These are phyloP conservation scores for Azorinus chamasolen DNA, from an alignment of 2,888 invertebrate species.

Conservation along the genomic window DNA sequence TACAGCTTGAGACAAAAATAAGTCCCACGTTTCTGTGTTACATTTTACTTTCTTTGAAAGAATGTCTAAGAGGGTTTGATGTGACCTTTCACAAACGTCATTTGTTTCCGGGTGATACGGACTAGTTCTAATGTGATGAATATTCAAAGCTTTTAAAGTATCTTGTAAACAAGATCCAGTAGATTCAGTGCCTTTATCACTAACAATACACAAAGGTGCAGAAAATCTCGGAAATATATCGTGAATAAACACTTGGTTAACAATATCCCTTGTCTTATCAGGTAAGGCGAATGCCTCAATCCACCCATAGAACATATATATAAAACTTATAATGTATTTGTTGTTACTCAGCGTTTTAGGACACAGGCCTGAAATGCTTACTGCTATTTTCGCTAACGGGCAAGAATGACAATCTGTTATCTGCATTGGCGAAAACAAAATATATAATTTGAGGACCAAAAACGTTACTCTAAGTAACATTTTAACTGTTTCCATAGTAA, in stretches of 20 bases:
- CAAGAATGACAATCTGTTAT: too few species aligned
- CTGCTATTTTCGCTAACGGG: too few species aligned
- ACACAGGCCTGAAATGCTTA: too few species aligned
- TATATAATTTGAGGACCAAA: too few species aligned
- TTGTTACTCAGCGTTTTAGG: slow-evolving; percentile 24
- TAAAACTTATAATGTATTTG: slow-evolving; percentile 40
- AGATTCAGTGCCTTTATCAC: slow-evolving; percentile 25
- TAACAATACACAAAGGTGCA: slow-evolving; percentile 26
- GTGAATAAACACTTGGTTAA: slow-evolving; percentile 49
- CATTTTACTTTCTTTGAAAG: slow-evolving; percentile 12
- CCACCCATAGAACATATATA: slow-evolving; percentile 35
- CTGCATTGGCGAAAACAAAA: too few species aligned
- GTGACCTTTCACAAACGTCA: too few species aligned
- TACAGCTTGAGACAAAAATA: slow-evolving; percentile 2
- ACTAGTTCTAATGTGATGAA: slow-evolving; percentile 8
- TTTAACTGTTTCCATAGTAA: too few species aligned
- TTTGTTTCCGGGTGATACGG: slow-evolving; percentile 21
- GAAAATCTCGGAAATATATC: slow-evolving; percentile 53
- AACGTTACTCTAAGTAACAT: too few species aligned
- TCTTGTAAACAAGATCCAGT: slow-evolving; percentile 5
- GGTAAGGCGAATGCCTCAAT: slow-evolving; percentile 53
- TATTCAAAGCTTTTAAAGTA: slow-evolving; percentile 18
- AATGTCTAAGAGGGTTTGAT: slow-evolving; percentile 16
- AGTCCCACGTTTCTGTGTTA: slow-evolving; percentile 12
- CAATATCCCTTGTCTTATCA: slow-evolving; percentile 42